Base-by-base conservation (phyloP, 2,888 invertebrate species). In the Achlya flavicornis region DNA sequence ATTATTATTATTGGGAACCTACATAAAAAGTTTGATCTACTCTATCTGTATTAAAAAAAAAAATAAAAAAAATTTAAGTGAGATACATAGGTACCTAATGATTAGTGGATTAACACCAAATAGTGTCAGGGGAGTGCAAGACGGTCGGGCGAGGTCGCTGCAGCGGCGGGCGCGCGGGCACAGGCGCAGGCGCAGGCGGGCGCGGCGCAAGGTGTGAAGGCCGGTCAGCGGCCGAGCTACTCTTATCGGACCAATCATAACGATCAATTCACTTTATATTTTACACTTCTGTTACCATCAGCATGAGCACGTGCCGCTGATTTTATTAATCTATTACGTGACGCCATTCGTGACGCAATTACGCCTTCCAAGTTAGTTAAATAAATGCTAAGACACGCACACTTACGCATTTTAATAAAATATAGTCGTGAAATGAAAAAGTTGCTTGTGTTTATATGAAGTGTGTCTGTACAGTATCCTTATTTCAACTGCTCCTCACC, bases 211-310 rank as follows among this genome's bases (percentile, higher is more conserved):
- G 77, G 88, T 84, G 93, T 92, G 93, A 93, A 93, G 93, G 93
- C 85, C 93, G 92, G 93, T 92, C 93, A 92, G 88, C 90, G 92
- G 87, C 92, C 92, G 91, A 83, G 87, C 90, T 79, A 77, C 75
- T 81, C 78, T 90, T 91, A 92, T 91, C 91, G 88, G 76, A 83
- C 88, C 90, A 87, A 87, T 89, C 87, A 79, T 86, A 87, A 85
- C 82, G 82, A 89, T 86, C 85, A 79, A 77, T 79, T 80, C 77
- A 72, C 73, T 81, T 74, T 79, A 75, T 79, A 77, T 77, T 77
- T 19, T 64, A 67, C 71, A 77, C 81, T 82, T 84, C 85, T 83
- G 79, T 80, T 81, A 81, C 77, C 80, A 83, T 84, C 82, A 83
- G 79, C 77, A 75, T 69, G 71, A 81, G 84, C 91, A 91, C 91